Base-by-base conservation (phyloP, 2,113 vertebrate species). In the Eulacestoma nigropectus region DNA sequence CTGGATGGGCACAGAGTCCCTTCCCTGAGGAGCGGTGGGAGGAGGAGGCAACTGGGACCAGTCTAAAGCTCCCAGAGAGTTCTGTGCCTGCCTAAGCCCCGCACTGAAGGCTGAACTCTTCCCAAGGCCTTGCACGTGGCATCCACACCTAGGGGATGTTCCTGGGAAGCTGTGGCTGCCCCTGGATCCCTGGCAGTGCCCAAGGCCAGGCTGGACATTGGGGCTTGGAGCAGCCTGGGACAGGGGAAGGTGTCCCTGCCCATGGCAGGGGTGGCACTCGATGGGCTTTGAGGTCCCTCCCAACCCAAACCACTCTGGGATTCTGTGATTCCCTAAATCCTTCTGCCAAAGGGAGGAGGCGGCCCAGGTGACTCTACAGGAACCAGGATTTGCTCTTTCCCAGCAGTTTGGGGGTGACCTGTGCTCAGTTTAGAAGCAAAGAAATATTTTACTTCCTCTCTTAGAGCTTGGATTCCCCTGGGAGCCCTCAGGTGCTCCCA, bases 111-210 rank as follows among this genome's bases (percentile, higher is more conserved):
- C 12, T 47, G 47, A 84, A 59, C 22, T 63, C 33, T 46, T 60
- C n/a, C 44, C 23, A 25, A 52, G 29, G n/a, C 32, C 18, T 27
- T 26, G 11, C 25, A 7, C 0, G 0, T 42, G 52, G 26, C 33
- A 60, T 5, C 12, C 6, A 8, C 16, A 33, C 11, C 20, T 1
- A 0, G 23, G 14, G 1, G 3, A 33, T 0, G 0, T 37, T 23
- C 2, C 15, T 27, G 75, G 44, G 57, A 35, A 56, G 57, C 65
- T 56, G n/a, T 11, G 57, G 65, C 57, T 72, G 56, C 10, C 56
- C n/a, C 47, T 64, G 49, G 29, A n/a, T 11, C 84, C n/a, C 56
- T 79, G 84, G 64, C 10, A 72, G 32, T 49, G 57, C 3, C 67
- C 67, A 8, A 42, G 57, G 42, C 49, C 56, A 55, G 65, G 30